Evolutionary conservation across 2,113 vertebrate genomes (phyloP), one percentile per base, ranked within the genome.

Genomic region (Jacana jacana): DNA sequence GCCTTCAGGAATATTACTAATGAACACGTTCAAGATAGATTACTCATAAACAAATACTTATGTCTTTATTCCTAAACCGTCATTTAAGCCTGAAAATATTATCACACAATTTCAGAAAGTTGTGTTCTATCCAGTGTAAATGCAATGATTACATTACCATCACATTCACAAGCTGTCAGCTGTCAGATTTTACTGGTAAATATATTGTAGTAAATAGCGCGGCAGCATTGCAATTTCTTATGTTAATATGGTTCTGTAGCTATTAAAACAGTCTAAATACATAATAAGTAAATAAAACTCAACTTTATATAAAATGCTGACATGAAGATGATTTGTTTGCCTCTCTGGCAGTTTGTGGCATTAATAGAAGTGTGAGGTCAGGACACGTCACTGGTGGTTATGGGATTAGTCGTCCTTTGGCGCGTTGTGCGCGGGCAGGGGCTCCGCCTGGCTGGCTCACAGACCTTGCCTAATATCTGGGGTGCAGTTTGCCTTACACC

Each of bases 131-230:
- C 89, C 89, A 88, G 95, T 79, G 81, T 96, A 92, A 95, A 95
- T 95, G 96, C 94, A 92, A 88, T 97, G 95, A 97, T 92, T 97
- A 73, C 97, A 96, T 96, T 93, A 95, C 76, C 89, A 91, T 90
- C 89, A 83, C 93, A 92, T 91, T 95, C 93, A 79, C 65, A 96
- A 92, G 94, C 96, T 96, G 86, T 92, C 96, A 97, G 95, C 96
- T 97, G 96, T 91, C 90, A 96, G 93, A 96, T 98, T 96, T 91
- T 95, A 95, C 95, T 96, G 91, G 96, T 94, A 95, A 93, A 97
- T 89, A 96, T 71, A 81, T 60, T 82, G 94, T 89, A 93, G 96
- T 83, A 93, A 95, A 88, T 88, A 96, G 92, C 22, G 27, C 96
- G 91, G 86, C 91, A 92, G 88, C 84, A 79, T 94, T 94, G 85